Evolutionary conservation across 2,113 vertebrate species (phyloP).

Genomic region (Lasiurus cinereus): DNA sequence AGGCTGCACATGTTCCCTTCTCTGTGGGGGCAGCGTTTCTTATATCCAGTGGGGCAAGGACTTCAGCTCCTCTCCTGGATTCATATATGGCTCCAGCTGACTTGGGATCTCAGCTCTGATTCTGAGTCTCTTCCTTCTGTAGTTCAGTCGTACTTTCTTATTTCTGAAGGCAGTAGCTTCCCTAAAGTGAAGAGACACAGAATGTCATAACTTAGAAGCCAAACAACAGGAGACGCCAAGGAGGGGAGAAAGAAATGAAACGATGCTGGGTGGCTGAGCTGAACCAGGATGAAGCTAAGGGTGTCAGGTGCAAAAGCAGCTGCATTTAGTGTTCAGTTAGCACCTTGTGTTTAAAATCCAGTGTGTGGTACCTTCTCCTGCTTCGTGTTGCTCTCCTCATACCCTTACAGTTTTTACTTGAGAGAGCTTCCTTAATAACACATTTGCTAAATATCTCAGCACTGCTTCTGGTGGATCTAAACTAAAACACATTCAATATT

Average conservation of each 20-base stretch:
- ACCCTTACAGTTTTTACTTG: not conserved
- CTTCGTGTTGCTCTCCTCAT: not conserved
- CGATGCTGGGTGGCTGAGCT: accelerated
- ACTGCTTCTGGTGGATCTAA: not conserved
- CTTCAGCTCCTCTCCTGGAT: not conserved
- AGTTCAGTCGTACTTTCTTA: conserved; percentile 24
- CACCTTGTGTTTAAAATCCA: not conserved
- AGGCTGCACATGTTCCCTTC: too few relatives aligned
- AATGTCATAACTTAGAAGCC: conserved; percentile 14
- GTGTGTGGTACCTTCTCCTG: not conserved
- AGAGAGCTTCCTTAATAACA: not conserved
- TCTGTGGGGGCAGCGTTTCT: not conserved
- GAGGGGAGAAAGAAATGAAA: not conserved
- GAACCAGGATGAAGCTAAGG: not conserved
- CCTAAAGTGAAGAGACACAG: not conserved
- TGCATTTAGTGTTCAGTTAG: accelerated
- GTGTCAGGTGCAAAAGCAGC: not conserved
- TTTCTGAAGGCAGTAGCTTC: conserved; percentile 63
- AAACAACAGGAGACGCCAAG: not conserved
- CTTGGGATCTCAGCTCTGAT: not conserved
- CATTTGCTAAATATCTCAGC: not conserved
- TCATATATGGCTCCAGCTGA: not conserved
- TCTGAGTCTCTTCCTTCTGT: not conserved
- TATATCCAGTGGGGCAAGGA: not conserved
- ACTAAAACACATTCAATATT: conserved; percentile 8